A percentile compares a stretch with the other conserved stretches of the same genome.
Evolutionary conservation across 1,140 invertebrate species (phyloP).

Genomic region (Drosophila paulistorum): DNA sequence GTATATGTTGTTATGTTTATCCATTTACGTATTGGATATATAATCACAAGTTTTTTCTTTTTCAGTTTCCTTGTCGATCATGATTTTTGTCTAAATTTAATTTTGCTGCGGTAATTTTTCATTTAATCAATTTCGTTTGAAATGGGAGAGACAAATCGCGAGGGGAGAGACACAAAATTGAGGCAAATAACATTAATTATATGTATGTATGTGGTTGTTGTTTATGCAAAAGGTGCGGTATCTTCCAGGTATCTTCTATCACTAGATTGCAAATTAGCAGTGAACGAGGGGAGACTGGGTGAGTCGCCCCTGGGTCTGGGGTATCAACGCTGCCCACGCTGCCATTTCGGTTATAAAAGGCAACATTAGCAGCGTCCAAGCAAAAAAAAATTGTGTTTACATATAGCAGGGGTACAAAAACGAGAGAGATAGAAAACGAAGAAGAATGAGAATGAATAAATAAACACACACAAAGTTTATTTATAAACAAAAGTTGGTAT

Average conservation of each 20-base stretch:
- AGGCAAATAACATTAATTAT: slow-evolving; percentile 61
- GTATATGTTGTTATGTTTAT: neutral
- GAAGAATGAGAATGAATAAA: slow-evolving; percentile 13
- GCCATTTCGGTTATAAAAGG: slow-evolving; percentile 31
- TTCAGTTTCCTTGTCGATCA: slow-evolving; percentile 40
- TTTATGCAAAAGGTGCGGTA: slow-evolving; percentile 55
- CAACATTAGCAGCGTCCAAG: slow-evolving; percentile 21
- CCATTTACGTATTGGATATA: neutral
- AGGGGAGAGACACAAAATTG: slow-evolving; percentile 6
- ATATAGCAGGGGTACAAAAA: neutral
- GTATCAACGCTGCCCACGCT: slow-evolving; percentile 47
- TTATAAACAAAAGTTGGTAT: slow-evolving; percentile 58
- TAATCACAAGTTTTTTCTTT: slow-evolving; percentile 25
- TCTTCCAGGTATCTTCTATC: slow-evolving; percentile 17
- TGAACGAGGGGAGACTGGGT: slow-evolving; percentile 17
- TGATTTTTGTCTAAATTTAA: slow-evolving; percentile 35
- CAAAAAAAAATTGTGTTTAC: slow-evolving; percentile 30
- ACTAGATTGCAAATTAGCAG: slow-evolving; percentile 34
- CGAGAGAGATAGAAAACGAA: neutral
- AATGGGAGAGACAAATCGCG: neutral
- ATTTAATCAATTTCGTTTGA: slow-evolving; percentile 37
- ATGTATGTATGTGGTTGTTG: slow-evolving; percentile 24
- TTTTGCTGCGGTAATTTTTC: slow-evolving; percentile 25
- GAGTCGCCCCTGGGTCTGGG: slow-evolving; percentile 51
- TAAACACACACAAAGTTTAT: slow-evolving; percentile 42